These are phyloP conservation scores for Dicentrarchus labrax DNA, from an alignment of 2,113 vertebrate genomes.

Conservation along the genomic window DNA sequence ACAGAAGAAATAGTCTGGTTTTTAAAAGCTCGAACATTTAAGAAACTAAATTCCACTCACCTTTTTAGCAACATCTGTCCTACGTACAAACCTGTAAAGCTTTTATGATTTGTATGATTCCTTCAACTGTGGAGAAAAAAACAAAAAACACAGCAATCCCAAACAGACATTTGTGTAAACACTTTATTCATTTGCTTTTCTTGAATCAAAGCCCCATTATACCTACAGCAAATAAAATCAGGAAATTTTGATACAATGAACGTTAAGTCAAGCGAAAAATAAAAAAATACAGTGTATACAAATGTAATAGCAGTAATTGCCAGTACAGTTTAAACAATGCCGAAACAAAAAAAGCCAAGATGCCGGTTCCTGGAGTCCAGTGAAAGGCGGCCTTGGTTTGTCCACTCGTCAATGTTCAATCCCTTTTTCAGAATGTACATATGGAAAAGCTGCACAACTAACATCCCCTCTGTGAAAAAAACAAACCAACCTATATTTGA, in stretches of 20 bases:
- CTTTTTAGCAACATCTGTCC: too few species aligned
- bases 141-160: neutral
- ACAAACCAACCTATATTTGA: slow-evolving; percentile 88
- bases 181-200: slow-evolving; percentile 90
- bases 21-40: too few species aligned
- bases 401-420: slow-evolving; percentile 45
- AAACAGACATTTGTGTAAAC: slow-evolving; percentile 86
- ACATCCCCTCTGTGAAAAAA: slow-evolving; percentile 83
- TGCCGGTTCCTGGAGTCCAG: slow-evolving; percentile 71
- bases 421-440: slow-evolving; percentile 70
- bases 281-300: slow-evolving; percentile 88
- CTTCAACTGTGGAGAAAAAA: neutral
- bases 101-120: too few species aligned
- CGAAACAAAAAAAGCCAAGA: slow-evolving; percentile 80
- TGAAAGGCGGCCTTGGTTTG: slow-evolving; percentile 37
- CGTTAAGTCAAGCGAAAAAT: slow-evolving; percentile 86
- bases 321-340: slow-evolving; percentile 80
- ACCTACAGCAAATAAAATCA: slow-evolving; percentile 92
- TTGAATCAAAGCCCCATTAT: slow-evolving; percentile 92
- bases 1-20: too few species aligned
- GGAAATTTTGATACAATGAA: slow-evolving; percentile 78
- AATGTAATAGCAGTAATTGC: slow-evolving; percentile 72
- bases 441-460: slow-evolving; percentile 69
- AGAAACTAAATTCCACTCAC: too few species aligned
- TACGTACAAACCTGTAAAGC: too few species aligned